Evolutionary conservation across 1,140 invertebrate species (phyloP).

Genomic region (Philotrypesis tridentata): DNA sequence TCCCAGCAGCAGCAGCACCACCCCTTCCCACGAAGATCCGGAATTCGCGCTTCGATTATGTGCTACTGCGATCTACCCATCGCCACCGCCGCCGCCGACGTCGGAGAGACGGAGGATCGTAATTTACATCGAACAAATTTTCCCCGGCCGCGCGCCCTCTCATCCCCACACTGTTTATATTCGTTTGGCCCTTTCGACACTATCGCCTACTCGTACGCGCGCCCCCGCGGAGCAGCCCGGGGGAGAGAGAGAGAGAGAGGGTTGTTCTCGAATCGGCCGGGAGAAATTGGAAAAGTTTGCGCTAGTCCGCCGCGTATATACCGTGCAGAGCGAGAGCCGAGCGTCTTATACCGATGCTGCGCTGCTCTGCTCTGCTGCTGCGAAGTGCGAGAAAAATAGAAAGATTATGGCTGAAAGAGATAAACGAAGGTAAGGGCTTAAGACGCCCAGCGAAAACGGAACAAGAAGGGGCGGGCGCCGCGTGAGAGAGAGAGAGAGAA

Average conservation of each 20-base stretch:
- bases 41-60: conserved; percentile 23
- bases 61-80: neutral
- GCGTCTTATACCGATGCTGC: conserved; percentile 4
- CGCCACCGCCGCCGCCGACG: no score
- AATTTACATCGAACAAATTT: conserved; percentile 27
- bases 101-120: neutral
- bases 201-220: neutral
- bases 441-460: neutral
- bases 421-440: conserved; percentile 34
- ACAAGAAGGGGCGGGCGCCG: neutral
- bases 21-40: neutral
- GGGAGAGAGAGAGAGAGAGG: no score
- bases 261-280: conserved; percentile 45
- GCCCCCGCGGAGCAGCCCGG: no score
- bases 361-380: neutral
- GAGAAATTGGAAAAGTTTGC: conserved; percentile 60
- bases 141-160: neutral
- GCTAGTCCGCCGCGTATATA: neutral
- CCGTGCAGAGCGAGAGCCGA: neutral
- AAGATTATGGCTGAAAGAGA: conserved; percentile 46
- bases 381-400: conserved; percentile 47
- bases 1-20: no score
- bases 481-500: no score
- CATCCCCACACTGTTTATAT: neutral
- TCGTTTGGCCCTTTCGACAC: neutral